Conservation (phyloP, 1,140 invertebrate genomes). For the Macrocentrus cingulum region DNA sequence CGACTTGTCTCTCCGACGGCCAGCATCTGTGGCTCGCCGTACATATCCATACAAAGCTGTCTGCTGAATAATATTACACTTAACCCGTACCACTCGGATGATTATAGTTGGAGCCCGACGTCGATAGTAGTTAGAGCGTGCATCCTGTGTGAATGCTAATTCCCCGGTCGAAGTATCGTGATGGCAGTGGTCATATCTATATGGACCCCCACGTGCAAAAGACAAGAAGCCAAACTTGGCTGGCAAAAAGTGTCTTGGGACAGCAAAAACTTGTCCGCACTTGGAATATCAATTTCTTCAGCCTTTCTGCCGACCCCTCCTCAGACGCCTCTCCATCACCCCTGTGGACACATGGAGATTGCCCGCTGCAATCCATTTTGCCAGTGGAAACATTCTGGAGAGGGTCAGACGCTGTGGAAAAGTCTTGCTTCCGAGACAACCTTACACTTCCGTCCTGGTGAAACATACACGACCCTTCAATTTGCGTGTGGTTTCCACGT, state of each 20-base stretch:
- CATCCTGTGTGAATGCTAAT: conserved; percentile 61
- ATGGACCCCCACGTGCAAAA: neutral
- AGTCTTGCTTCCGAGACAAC: conserved; percentile 26
- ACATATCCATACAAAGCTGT: conserved; percentile 59
- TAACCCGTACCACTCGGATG: conserved; percentile 54
- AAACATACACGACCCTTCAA: neutral
- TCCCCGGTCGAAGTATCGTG: conserved; percentile 29
- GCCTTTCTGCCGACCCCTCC: conserved; percentile 37
- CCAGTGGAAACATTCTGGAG: conserved; percentile 30
- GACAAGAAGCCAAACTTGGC: too few species aligned
- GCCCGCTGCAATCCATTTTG: conserved; percentile 34
- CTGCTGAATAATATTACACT: conserved; percentile 61
- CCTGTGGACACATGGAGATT: conserved; percentile 35
- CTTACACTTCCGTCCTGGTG: conserved; percentile 24
- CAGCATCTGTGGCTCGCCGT: conserved; percentile 54
- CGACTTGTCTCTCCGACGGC: conserved; percentile 46
- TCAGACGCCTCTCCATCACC: conserved; percentile 1
- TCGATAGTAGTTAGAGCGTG: conserved; percentile 61
- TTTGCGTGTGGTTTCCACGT: neutral
- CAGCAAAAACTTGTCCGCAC: neutral
- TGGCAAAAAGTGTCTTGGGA: neutral
- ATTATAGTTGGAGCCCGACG: conserved; percentile 56
- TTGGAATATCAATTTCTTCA: conserved; percentile 50
- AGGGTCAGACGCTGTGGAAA: conserved; percentile 19
- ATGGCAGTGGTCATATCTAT: conserved; percentile 11